Base-by-base conservation (phyloP, 2,888 invertebrate genomes). In the Hemistola chrysoprasaria region DNA sequence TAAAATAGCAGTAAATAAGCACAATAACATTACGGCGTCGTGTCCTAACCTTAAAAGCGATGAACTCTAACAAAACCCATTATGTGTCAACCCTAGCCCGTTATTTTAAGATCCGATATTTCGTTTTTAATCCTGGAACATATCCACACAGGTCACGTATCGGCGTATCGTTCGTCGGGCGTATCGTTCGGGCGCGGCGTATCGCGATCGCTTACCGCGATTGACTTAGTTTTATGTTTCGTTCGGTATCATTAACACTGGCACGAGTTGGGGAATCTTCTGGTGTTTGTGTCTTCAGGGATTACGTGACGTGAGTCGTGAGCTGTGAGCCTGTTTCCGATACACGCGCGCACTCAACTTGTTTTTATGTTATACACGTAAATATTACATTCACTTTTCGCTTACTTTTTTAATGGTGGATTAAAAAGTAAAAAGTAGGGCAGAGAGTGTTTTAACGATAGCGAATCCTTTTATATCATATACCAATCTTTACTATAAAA, bases 221-320 rank as follows among this genome's bases (percentile, higher is more conserved):
- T 42, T 38, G 33, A 44, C 50, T 48, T 50, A 67, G 67, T 71
- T 72, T 71, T 69, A 69, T 66, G 68, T 70, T 63, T 4, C 60
- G 58, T 53, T 41, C 20, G 36, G 38, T 44, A 44, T 44, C 43
- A 44, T 44, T 44, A 44, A 44, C 43, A 38, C 26, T 22, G 38
- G 43, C 43, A 44, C 43, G 43, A 44, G 34, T 44, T 38, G 22
- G 37, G 24, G 34, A 44, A 44, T 44, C 43, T 44, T 44, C 7
- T 34, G 34, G 36, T 31, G 41, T 36, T 41, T 36, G 40, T 27
- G 35, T 35, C 41, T 16, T n/a, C 25, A 22, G 35, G 27, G 20
- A 22, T 8, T 34, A 39, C 38, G 43, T 44, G 43, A 38, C 34
- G 24, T 6, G 26, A 11, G 11, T 16, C 16, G 16, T 16, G 16